Percentiles rank a stretch among this genome's conserved stretches.
Evolutionary conservation across 35 echinoderm and acorn worm species (phyloP).

Genomic region (Holothuria glaberrima): DNA sequence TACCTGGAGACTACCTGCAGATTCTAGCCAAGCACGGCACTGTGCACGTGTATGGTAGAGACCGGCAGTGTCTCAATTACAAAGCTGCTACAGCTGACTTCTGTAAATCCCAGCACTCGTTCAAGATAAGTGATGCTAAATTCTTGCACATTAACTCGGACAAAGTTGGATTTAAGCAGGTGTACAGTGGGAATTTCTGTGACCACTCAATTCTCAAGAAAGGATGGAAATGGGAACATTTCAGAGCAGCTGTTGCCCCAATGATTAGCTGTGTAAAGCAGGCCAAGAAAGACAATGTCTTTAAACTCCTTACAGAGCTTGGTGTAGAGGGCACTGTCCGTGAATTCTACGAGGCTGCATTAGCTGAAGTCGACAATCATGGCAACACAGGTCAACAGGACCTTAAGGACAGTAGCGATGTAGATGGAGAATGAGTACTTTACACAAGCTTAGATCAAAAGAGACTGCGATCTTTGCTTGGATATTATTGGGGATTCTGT

Average conservation of each 20-base stretch:
- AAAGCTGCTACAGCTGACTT: too few relatives aligned
- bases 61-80: background rate
- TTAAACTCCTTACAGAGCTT: slow-evolving; percentile 39
- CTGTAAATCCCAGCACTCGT: slow-evolving; percentile 25
- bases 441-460: background rate
- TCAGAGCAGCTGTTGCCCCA: too few relatives aligned
- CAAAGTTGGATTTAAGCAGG: too few relatives aligned
- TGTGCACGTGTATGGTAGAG: slow-evolving; percentile 17
- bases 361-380: slow-evolving; percentile 39
- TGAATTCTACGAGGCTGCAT: slow-evolving; percentile 25
- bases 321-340: slow-evolving; percentile 10
- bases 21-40: background rate
- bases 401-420: slow-evolving; percentile 36
- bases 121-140: slow-evolving; percentile 21
- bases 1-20: too few relatives aligned
- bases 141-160: slow-evolving; percentile 7
- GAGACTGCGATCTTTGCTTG: too few relatives aligned
- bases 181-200: too few relatives aligned
- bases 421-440: slow-evolving; percentile 2
- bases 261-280: slow-evolving; percentile 10
- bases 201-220: too few relatives aligned
- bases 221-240: too few relatives aligned
- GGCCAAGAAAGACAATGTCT: slow-evolving; percentile 20
- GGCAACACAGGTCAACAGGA: background rate
- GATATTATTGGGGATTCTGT: too few relatives aligned